These are phyloP conservation scores for Priocnemis perturbator DNA, from an alignment of 2,888 invertebrate species.

Conservation along the genomic window DNA sequence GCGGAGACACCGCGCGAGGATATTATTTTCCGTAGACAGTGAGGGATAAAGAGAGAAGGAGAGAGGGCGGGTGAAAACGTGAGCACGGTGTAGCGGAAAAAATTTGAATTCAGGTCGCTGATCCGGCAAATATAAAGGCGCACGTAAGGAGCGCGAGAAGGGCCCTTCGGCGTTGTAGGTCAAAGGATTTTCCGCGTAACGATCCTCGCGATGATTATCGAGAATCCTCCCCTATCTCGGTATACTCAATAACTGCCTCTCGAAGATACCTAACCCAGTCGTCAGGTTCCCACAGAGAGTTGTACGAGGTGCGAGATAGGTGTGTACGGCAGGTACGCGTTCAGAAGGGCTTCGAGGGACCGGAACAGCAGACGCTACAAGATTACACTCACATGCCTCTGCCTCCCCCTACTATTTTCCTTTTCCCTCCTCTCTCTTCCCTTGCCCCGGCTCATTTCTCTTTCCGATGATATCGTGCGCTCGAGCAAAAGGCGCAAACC, in stretches of 20 bases:
- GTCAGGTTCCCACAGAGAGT: constrained; percentile 31
- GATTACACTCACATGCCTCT: background rate
- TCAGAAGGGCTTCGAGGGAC: background rate
- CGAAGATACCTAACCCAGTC: constrained; percentile 28
- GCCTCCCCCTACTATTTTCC: background rate
- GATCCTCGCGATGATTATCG: constrained; percentile 56
- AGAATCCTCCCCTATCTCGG: constrained; percentile 34
- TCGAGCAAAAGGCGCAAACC: background rate
- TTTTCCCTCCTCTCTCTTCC: constrained; percentile 1
- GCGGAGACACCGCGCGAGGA: background rate
- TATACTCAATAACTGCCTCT: constrained; percentile 34
- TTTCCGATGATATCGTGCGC: background rate
- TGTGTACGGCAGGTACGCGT: constrained; percentile 8
- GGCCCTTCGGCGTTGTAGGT: constrained; percentile 41
- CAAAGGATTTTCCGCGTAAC: constrained; percentile 58
- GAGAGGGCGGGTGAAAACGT: background rate
- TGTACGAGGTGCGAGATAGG: constrained; percentile 21
- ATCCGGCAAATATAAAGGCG: background rate
- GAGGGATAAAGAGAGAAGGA: background rate
- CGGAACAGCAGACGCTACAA: background rate
- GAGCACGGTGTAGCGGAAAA: constrained; percentile 13
- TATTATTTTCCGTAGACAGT: constrained; percentile 1
- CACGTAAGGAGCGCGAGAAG: constrained; percentile 15
- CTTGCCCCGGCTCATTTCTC: too few species aligned
- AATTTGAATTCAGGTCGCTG: constrained; percentile 11